phyloP scores from a whole-genome alignment of 2,797 vertebrate genomes.

The Platyrinchus mystaceus region DNA sequence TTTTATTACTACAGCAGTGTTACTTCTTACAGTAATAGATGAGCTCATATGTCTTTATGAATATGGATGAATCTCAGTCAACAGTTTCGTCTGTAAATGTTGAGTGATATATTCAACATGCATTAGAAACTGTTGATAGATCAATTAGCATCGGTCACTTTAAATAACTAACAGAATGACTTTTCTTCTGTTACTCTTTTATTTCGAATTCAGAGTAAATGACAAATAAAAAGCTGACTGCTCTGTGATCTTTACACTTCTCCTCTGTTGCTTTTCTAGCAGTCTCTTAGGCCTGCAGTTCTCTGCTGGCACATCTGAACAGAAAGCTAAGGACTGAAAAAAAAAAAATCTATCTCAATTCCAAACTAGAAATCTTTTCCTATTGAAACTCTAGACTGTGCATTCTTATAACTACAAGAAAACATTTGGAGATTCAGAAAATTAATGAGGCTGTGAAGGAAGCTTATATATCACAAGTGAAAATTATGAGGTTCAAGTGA shows the following conservation, averaged over 20 bases:
- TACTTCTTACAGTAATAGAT: neutral
- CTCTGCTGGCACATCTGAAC: neutral
- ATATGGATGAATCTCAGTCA: slow-evolving; percentile 20
- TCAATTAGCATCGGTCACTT: slow-evolving; percentile 33
- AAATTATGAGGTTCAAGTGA: neutral
- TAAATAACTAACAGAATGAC: neutral
- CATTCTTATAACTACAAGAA: neutral
- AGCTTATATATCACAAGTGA: neutral
- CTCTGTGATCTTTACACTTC: neutral
- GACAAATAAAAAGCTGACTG: neutral
- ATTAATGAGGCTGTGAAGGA: neutral
- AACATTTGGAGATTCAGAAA: neutral
- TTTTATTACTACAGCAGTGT: slow-evolving; percentile 55
- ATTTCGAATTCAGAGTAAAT: neutral
- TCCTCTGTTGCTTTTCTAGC: neutral
- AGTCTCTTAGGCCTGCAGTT: neutral
- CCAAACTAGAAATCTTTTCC: neutral
- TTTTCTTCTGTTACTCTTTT: neutral
- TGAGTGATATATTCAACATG: neutral
- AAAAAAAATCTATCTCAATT: neutral
- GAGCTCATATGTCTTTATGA: neutral
- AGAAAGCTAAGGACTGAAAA: neutral
- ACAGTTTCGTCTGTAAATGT: neutral
- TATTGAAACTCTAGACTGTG: neutral
- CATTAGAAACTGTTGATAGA: slow-evolving; percentile 11